Evolutionary conservation across 2,888 invertebrate species (phyloP).

Genomic region (Mactromeris polynyma): DNA sequence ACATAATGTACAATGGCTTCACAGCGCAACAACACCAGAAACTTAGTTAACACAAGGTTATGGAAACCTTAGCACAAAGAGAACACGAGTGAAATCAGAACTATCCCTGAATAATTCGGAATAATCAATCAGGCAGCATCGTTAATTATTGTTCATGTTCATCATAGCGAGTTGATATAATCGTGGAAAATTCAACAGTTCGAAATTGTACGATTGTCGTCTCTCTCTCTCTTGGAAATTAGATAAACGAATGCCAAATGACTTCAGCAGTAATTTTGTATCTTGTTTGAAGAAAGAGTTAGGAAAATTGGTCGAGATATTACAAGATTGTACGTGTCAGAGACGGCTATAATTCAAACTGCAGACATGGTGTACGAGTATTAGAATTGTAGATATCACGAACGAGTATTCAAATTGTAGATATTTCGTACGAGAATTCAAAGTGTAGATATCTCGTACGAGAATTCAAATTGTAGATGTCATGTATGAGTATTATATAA

Average conservation of each 20-base stretch:
- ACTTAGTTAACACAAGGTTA: not conserved
- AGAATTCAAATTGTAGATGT: too few relatives aligned
- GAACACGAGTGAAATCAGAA: not conserved
- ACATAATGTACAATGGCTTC: not conserved
- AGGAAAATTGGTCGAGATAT: not conserved
- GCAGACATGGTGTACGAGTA: too few relatives aligned
- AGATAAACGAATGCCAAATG: constrained; percentile 2
- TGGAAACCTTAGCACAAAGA: not conserved
- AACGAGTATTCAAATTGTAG: too few relatives aligned
- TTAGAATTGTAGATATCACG: too few relatives aligned
- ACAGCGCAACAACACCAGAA: not conserved
- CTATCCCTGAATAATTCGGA: not conserved
- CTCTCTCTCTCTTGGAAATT: not conserved
- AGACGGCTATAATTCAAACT: too few relatives aligned
- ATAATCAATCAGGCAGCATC: not conserved
- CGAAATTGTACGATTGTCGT: not conserved
- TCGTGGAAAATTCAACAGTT: not conserved
- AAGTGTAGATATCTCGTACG: too few relatives aligned
- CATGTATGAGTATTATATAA: too few relatives aligned
- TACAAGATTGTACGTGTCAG: not conserved
- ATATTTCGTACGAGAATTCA: too few relatives aligned
- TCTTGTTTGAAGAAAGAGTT: not conserved
- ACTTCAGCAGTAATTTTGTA: not conserved
- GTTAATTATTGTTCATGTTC: not conserved
- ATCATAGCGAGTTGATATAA: not conserved